Evolutionary conservation across 2,888 invertebrate genomes (phyloP).

Genomic region (Xanthorhoe spadicearia): DNA sequence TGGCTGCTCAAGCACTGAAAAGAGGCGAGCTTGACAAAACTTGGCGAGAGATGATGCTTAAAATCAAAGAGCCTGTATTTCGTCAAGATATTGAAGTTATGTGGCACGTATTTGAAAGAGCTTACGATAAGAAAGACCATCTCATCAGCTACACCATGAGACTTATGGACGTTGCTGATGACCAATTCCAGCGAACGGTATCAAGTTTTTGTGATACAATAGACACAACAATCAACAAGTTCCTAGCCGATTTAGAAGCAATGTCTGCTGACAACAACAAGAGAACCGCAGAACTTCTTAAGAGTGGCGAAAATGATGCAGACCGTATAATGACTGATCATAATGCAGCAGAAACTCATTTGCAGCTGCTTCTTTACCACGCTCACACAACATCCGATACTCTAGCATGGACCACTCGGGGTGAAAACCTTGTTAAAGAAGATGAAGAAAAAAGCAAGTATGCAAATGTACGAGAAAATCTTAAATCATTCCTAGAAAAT

Average conservation of each 20-base stretch:
- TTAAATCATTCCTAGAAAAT: constrained; percentile 71
- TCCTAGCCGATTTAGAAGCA: constrained; percentile 65
- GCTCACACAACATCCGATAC: constrained; percentile 67
- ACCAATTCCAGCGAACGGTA: constrained; percentile 86
- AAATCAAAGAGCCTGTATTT: constrained; percentile 75
- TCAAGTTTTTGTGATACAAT: constrained; percentile 86
- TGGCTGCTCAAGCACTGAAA: constrained; percentile 61
- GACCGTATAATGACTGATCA: constrained; percentile 60
- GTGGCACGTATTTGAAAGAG: constrained; percentile 82
- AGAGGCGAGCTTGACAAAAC: constrained; percentile 65
- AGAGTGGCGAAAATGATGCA: constrained; percentile 59
- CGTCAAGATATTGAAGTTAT: constrained; percentile 71
- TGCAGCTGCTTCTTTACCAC: constrained; percentile 71
- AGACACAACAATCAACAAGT: constrained; percentile 84
- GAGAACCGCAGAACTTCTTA: constrained; percentile 59
- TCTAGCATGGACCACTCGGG: constrained; percentile 69
- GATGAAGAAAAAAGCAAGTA: constrained; percentile 73
- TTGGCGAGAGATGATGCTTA: constrained; percentile 71
- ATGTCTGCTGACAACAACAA: constrained; percentile 63
- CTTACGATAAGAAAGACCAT: constrained; percentile 85
- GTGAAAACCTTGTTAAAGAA: constrained; percentile 74
- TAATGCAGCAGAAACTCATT: constrained; percentile 70
- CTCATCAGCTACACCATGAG: constrained; percentile 82
- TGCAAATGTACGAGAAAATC: constrained; percentile 63
- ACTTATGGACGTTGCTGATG: constrained; percentile 86